Base-by-base conservation (phyloP, 2,113 vertebrate species). In the Cyanistes caeruleus region DNA sequence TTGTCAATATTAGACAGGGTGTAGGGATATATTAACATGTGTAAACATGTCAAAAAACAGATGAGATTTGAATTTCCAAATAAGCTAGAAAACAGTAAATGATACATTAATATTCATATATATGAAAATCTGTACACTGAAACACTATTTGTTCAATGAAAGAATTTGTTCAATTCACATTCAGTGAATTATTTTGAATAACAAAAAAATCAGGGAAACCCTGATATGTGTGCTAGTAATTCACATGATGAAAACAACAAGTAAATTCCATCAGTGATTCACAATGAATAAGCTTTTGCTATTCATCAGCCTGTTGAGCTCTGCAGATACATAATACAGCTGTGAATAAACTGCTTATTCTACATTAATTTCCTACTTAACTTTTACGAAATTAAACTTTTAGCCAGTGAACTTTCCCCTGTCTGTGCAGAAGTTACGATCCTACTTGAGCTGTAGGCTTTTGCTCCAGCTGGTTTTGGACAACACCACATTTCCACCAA, bases 91-190 rank as follows among this genome's bases (percentile, higher is more conserved):
- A 16, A 1, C 11, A 67, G 21, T 37, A 84, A 82, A 81, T 43
- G 1, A 53, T n/a, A 52, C 15, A 64, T 87, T 69, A 87, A 89
- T 95, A 95, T 95, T 93, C 80, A 91, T 72, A 70, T 67, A 60
- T 68, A 44, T 37, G 9, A 88, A 92, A 83, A 41, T 35, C 13
- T 62, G 10, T 70, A 69, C 17, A 67, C 15, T 37, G 49, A 75
- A 85, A 81, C 68, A 33, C 9, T 67, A 70, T 82, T 93, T 94
- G 6, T 90, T 72, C 62, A 82, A 82, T n/a, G n/a, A n/a, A n/a
- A n/a, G n/a, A n/a, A n/a, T n/a, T n/a, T n/a, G n/a, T n/a, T n/a
- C n/a, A n/a, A n/a, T n/a, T n/a, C 49, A 64, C 4, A 77, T 48
- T 30, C 43, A 41, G 17, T 60, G 48, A 75, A 70, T 84, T 87